Percentiles rank a stretch among this genome's conserved stretches.
Evolutionary conservation across 2,888 invertebrate genomes (phyloP).

Genomic region (Protonemura montana): DNA sequence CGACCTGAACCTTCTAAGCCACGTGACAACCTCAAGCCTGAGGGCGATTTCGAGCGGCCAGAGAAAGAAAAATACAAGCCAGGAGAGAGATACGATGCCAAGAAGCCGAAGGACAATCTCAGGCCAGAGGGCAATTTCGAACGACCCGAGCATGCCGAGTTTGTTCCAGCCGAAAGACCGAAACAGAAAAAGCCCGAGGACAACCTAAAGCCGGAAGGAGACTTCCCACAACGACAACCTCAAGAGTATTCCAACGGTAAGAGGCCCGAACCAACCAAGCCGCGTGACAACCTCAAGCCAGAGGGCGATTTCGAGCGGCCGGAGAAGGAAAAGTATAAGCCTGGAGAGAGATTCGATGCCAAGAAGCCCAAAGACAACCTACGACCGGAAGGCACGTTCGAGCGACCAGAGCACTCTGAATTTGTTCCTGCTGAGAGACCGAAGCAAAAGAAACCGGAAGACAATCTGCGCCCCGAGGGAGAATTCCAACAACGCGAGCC

Average conservation of each 20-base stretch:
- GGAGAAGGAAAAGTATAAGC: constrained; percentile 58
- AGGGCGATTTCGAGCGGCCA: constrained; percentile 59
- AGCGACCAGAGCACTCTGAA: constrained; percentile 56
- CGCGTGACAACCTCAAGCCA: constrained; percentile 56
- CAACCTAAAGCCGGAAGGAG: constrained; percentile 59
- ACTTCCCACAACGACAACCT: constrained; percentile 60
- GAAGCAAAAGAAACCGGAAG: constrained; percentile 48
- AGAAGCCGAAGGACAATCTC: constrained; percentile 59
- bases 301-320: constrained; percentile 56
- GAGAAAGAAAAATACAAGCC: constrained; percentile 59
- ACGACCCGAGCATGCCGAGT: constrained; percentile 58
- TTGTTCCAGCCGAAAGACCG: constrained; percentile 67
- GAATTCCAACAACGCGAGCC: constrained; percentile 56
- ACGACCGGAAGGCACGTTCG: constrained; percentile 59
- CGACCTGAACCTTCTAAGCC: constrained; percentile 65
- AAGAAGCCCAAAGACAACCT: constrained; percentile 71
- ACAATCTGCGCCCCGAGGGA: constrained; percentile 61
- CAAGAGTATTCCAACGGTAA: constrained; percentile 63
- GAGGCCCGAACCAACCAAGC: constrained; percentile 58
- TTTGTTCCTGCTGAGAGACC: constrained; percentile 47
- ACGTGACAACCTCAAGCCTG: constrained; percentile 66
- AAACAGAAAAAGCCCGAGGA: constrained; percentile 45
- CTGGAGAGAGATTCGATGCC: constrained; percentile 69
- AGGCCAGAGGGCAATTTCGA: constrained; percentile 56
- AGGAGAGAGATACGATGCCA: constrained; percentile 62